Evolutionary conservation across 35 echinoderm and acorn worm species (phyloP).

Genomic region (Lytechinus pictus): DNA sequence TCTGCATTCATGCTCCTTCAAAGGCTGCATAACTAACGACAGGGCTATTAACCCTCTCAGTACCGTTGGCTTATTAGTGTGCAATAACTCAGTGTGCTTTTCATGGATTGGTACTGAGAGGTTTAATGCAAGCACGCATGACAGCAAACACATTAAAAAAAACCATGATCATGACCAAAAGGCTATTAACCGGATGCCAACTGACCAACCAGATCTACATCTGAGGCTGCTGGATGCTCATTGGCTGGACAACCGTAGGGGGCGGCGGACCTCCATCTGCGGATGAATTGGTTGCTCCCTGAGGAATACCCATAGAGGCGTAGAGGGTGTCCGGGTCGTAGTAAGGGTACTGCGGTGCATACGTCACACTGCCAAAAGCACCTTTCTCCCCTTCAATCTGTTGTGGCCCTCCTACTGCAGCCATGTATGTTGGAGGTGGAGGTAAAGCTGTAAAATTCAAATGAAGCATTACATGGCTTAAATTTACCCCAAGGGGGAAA

Average conservation of each 20-base stretch:
- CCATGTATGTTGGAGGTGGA: slow-evolving; percentile 56
- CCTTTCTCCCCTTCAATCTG: slow-evolving; percentile 48
- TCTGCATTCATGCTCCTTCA: no score
- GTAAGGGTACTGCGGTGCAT: slow-evolving; percentile 61
- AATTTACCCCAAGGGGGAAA: no score
- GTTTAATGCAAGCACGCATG: no score
- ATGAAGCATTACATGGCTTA: not conserved
- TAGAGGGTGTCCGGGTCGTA: slow-evolving; percentile 23
- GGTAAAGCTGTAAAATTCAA: not conserved
- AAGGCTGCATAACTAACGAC: no score
- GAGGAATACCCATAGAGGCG: not conserved
- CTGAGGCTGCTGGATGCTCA: not conserved
- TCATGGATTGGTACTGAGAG: no score
- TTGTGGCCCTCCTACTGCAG: slow-evolving; percentile 59
- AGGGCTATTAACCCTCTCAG: no score
- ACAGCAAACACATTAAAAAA: no score
- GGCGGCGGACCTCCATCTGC: not conserved
- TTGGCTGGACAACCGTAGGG: not conserved
- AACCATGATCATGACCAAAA: no score
- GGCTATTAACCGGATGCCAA: not conserved
- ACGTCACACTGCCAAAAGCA: slow-evolving; percentile 59
- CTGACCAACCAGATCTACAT: not conserved
- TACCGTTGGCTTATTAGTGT: no score
- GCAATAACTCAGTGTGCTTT: no score
- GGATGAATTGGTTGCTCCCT: not conserved